Evolutionary conservation across 2,113 vertebrate genomes (phyloP).

Genomic region (Noturus placidus): DNA sequence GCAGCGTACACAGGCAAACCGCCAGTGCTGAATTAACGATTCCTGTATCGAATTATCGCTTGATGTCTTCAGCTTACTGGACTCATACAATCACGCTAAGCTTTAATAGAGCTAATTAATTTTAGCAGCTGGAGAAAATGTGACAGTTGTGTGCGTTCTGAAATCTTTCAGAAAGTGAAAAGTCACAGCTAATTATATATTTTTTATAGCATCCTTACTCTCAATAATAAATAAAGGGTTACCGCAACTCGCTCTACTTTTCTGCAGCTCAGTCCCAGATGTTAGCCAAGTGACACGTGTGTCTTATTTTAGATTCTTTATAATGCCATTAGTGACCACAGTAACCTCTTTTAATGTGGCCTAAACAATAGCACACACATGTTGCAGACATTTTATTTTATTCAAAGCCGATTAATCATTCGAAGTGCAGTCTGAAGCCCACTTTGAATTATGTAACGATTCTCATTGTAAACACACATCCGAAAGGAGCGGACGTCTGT

Average conservation of each 20-base stretch:
- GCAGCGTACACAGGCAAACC: neutral
- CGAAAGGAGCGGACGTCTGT: conserved; percentile 12
- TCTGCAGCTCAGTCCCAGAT: neutral
- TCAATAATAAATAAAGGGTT: neutral
- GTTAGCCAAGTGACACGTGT: conserved; percentile 30
- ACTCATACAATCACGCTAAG: neutral
- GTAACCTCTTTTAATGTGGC: neutral
- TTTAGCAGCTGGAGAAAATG: neutral
- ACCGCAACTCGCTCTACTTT: neutral
- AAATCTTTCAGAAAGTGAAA: neutral
- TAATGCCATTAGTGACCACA: conserved; percentile 12
- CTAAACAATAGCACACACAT: conserved; percentile 17
- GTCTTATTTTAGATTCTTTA: conserved; percentile 7
- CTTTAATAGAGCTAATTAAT: neutral
- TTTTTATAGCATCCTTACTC: neutral
- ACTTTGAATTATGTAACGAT: conserved; percentile 2
- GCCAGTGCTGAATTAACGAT: neutral
- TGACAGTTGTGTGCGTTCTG: neutral
- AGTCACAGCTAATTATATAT: neutral
- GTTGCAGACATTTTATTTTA: conserved; percentile 1
- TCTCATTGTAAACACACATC: conserved; percentile 8
- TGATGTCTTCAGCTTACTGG: neutral
- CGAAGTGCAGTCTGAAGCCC: neutral
- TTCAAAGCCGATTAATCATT: conserved; percentile 19
- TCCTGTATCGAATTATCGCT: conserved; percentile 1